phyloP scores from a whole-genome alignment of 1,140 invertebrate species.

The Heliconius hewitsoni region DNA sequence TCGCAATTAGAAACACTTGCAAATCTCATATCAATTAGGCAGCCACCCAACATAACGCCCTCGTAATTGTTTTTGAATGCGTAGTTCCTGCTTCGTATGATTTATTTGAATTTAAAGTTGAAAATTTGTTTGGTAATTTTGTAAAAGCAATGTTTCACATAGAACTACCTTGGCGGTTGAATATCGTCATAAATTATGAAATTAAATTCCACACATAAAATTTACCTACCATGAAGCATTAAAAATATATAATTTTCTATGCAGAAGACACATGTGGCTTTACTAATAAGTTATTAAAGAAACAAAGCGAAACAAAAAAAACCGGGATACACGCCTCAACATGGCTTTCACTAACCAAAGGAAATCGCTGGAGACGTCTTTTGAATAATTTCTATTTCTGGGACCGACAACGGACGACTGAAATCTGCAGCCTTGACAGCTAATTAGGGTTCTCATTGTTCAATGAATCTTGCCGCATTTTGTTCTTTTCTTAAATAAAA shows the following conservation, averaged over 20 bases:
- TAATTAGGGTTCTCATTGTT: slow-evolving; percentile 79
- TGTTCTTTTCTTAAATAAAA: slow-evolving; percentile 41
- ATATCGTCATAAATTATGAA: not conserved
- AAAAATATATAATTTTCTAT: not conserved
- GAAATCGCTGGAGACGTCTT: slow-evolving; percentile 75
- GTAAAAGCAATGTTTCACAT: not conserved
- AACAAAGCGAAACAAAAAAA: slow-evolving; percentile 43
- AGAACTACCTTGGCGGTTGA: not conserved
- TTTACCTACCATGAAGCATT: not conserved
- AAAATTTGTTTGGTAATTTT: slow-evolving; percentile 21
- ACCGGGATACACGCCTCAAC: slow-evolving; percentile 46
- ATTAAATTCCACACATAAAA: not conserved
- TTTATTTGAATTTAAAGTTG: slow-evolving; percentile 61
- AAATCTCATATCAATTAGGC: slow-evolving; percentile 81
- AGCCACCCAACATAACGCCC: slow-evolving; percentile 76
- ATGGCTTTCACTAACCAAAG: slow-evolving; percentile 60
- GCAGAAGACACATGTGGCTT: not conserved
- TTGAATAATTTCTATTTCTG: slow-evolving; percentile 78
- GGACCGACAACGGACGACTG: slow-evolving; percentile 65
- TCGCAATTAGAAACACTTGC: slow-evolving; percentile 80
- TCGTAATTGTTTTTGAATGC: slow-evolving; percentile 80
- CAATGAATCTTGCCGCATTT: slow-evolving; percentile 69
- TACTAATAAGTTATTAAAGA: slow-evolving; percentile 16
- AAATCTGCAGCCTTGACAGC: slow-evolving; percentile 74
- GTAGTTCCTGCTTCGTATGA: slow-evolving; percentile 70